Conservation (phyloP, 2,797 vertebrate species). For the Vespertilio murinus region DNA sequence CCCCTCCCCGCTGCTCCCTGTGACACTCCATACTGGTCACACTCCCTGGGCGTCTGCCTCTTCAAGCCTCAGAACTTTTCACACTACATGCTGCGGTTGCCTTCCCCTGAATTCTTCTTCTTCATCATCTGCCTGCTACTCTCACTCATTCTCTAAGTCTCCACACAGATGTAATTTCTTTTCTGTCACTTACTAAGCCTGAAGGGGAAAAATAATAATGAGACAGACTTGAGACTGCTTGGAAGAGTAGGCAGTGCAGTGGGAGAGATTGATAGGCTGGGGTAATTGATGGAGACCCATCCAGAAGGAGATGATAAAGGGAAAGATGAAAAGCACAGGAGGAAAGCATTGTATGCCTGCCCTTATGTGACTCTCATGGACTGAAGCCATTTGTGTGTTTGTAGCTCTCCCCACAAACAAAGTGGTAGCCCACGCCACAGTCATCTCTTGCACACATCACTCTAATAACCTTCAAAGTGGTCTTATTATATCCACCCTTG, state of each 20-base stretch:
- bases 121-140: not conserved
- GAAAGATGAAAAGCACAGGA: not conserved
- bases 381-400: not conserved
- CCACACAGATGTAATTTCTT: slow-evolving; percentile 8
- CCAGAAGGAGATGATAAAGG: not conserved
- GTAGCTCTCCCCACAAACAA: not conserved
- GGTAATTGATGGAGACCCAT: not conserved
- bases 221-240: not conserved
- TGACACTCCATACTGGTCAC: not conserved
- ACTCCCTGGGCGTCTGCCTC: not conserved
- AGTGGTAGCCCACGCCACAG: not conserved
- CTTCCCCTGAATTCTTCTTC: not conserved
- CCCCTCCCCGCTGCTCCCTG: accelerated
- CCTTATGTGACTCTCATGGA: accelerated
- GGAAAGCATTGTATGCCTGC: not conserved
- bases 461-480: not conserved
- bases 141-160: not conserved
- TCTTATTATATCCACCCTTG: not conserved
- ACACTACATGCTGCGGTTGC: accelerated
- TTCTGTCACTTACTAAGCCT: not conserved
- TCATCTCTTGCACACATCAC: not conserved
- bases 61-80: not conserved
- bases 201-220: not conserved
- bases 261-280: not conserved
- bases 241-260: not conserved